These are phyloP conservation scores for Acanthochromis polyacanthus DNA, from an alignment of 2,113 vertebrate genomes.

Conservation along the genomic window DNA sequence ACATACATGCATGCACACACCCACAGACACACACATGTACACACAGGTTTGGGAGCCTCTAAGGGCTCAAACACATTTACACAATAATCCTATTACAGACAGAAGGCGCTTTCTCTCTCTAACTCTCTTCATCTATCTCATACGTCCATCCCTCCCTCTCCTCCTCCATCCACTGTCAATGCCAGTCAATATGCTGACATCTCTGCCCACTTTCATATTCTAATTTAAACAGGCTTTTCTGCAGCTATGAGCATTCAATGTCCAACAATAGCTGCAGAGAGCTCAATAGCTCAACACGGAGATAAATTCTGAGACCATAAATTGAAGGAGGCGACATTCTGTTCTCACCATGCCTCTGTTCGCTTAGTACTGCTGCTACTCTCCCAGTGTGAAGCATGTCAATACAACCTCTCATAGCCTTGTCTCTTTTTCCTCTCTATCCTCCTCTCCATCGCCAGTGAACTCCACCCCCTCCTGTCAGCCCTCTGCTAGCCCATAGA, in stretches of 20 bases:
- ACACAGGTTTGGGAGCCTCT: conserved; percentile 31
- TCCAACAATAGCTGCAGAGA: conserved; percentile 18
- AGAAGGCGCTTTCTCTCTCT: conserved; percentile 31
- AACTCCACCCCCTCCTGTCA: neutral
- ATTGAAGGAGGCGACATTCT: conserved; percentile 16
- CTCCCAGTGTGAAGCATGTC: neutral
- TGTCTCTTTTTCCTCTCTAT: neutral
- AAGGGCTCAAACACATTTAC: conserved; percentile 56
- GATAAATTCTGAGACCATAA: conserved; percentile 11
- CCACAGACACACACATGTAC: neutral
- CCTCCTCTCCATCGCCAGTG: neutral
- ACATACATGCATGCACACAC: neutral
- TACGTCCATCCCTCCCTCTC: neutral
- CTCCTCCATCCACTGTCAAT: conserved; percentile 30
- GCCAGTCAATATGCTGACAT: conserved; percentile 48
- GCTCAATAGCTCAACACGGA: conserved; percentile 2
- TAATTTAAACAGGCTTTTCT: conserved; percentile 32
- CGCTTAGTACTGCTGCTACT: neutral
- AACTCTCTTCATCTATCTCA: conserved; percentile 4
- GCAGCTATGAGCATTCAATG: conserved; percentile 20
- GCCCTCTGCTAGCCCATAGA: neutral
- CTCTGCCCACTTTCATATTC: conserved; percentile 34
- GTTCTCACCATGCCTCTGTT: conserved; percentile 4
- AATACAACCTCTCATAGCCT: conserved; percentile 11
- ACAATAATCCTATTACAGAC: conserved; percentile 69